Conservation (phyloP, 2,888 invertebrate genomes). For the Ceramica pisi region DNA sequence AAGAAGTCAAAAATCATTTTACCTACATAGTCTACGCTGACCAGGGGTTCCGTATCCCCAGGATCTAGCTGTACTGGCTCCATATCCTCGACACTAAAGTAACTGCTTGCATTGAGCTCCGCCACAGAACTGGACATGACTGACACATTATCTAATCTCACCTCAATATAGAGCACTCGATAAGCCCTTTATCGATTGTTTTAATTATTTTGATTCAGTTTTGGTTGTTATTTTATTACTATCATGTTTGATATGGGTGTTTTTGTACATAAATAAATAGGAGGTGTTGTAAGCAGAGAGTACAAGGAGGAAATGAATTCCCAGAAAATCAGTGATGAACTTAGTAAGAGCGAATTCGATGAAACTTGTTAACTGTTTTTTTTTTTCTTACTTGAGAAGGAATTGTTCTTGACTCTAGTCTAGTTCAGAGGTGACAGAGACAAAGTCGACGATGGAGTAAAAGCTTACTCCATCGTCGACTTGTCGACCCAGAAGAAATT, state of each 20-base stretch:
- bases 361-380: neutral
- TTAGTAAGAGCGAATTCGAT: neutral
- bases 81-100: conserved; percentile 46
- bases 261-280: neutral
- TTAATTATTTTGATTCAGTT: conserved; percentile 8
- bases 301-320: neutral
- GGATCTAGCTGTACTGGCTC: conserved; percentile 55
- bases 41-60: conserved; percentile 73
- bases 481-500: no score
- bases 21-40: conserved; percentile 75
- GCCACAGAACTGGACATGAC: conserved; percentile 42
- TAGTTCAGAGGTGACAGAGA: no score
- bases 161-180: conserved; percentile 30
- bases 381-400: no score
- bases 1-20: conserved; percentile 58
- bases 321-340: neutral
- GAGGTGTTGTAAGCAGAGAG: neutral
- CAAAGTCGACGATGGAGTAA: no score
- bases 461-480: no score
- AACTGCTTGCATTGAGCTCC: conserved; percentile 51
- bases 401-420: no score
- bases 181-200: conserved; percentile 34
- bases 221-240: conserved; percentile 15
- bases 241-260: neutral
- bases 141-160: conserved; percentile 49